Evolutionary conservation across 1,140 invertebrate species (phyloP).

Genomic region (Adelges cooleyi): DNA sequence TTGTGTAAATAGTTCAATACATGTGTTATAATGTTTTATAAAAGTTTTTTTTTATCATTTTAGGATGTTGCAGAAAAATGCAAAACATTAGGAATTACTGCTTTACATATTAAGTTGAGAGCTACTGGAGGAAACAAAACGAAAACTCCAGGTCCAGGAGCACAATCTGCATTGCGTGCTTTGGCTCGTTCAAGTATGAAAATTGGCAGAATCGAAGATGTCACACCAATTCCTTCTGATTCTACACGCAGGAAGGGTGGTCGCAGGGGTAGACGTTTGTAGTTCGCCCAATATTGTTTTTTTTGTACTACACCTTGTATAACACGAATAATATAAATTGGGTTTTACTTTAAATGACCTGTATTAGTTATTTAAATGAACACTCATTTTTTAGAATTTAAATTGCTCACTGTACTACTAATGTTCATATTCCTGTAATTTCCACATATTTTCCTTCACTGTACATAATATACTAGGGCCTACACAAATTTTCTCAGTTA

Average conservation of each 20-base stretch:
- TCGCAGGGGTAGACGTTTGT: conserved; percentile 95
- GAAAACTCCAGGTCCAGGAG: conserved; percentile 95
- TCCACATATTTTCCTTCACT: no score
- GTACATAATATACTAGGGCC: no score
- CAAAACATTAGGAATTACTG: conserved; percentile 91
- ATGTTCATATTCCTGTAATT: no score
- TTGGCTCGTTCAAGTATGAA: conserved; percentile 98
- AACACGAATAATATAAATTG: conserved; percentile 14
- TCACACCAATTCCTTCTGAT: conserved; percentile 98
- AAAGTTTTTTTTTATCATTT: conserved; percentile 34
- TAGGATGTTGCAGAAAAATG: conserved; percentile 98
- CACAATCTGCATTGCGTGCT: conserved; percentile 93
- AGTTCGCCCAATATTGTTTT: conserved; percentile 38
- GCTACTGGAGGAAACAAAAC: conserved; percentile 98
- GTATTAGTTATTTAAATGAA: no score
- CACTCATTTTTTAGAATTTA: no score
- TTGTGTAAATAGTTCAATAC: no score
- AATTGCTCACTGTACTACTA: no score
- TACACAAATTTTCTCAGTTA: no score
- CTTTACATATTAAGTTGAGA: conserved; percentile 94
- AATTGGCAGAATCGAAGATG: conserved; percentile 98
- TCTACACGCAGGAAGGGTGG: conserved; percentile 98
- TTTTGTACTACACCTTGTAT: conserved; percentile 6
- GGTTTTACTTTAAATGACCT: conserved; percentile 1
- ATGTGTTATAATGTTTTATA: no score